phyloP scores from a whole-genome alignment of 2,113 vertebrate genomes.

The Chlorodrepanis virens region DNA sequence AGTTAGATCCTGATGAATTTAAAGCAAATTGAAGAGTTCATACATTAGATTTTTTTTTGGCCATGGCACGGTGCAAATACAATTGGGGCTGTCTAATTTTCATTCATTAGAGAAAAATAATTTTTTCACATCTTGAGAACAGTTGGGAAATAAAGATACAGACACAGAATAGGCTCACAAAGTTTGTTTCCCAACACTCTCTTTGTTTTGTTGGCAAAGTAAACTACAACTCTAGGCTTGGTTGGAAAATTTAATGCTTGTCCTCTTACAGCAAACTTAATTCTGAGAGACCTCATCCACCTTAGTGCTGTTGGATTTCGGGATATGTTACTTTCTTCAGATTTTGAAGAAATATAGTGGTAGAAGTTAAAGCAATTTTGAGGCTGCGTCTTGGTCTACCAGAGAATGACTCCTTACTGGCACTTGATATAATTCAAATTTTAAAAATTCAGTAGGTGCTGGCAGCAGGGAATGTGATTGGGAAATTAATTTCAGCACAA shows the following conservation, averaged over 20 bases:
- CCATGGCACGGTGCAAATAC: background rate
- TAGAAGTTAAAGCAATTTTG: background rate
- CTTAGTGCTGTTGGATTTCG: background rate
- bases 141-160: background rate
- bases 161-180: background rate
- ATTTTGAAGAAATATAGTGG: background rate
- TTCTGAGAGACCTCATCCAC: background rate
- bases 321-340: background rate
- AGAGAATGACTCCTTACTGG: background rate
- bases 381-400: background rate
- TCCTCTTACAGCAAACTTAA: background rate
- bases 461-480: background rate
- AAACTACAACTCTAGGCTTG: background rate
- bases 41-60: background rate
- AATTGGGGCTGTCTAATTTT: background rate
- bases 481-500: background rate
- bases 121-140: background rate
- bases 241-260: background rate
- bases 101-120: rapidly evolving
- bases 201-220: background rate
- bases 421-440: background rate
- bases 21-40: background rate
- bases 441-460: too few relatives aligned
- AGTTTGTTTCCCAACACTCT: background rate
- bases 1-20: background rate